A percentile compares a stretch with the other conserved stretches of the same genome.
Evolutionary conservation across 2,797 vertebrate genomes (phyloP).

Genomic region (Eulemur mongoz): DNA sequence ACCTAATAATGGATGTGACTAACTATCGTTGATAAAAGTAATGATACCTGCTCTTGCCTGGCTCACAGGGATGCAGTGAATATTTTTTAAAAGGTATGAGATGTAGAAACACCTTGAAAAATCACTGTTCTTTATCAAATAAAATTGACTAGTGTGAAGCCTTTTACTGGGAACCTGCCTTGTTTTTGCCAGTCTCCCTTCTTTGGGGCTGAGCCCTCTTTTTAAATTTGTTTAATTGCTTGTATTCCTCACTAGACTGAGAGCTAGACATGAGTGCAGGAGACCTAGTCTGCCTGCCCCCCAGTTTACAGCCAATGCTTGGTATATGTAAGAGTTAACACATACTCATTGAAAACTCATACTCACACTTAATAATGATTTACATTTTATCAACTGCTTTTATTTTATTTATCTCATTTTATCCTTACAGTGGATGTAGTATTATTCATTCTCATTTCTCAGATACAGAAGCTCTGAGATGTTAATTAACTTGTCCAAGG

Average conservation of each 20-base stretch:
- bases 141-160: neutral
- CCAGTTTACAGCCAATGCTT: neutral
- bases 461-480: neutral
- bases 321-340: neutral
- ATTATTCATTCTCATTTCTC: neutral
- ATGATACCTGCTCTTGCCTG: neutral
- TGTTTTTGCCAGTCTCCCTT: neutral
- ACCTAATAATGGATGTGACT: neutral
- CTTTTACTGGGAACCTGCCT: neutral
- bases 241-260: neutral
- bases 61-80: neutral
- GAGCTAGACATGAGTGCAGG: neutral
- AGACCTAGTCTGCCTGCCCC: neutral
- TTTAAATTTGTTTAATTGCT: neutral
- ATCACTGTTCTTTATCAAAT: neutral
- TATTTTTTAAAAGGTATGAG: neutral
- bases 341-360: neutral
- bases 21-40: neutral
- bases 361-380: neutral
- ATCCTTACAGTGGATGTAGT: neutral
- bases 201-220: neutral
- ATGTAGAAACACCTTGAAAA: constrained; percentile 10
- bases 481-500: neutral
- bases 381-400: neutral
- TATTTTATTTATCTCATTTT: neutral